Evolutionary conservation across 2,888 invertebrate species (phyloP).

Genomic region (Buathra laborator): DNA sequence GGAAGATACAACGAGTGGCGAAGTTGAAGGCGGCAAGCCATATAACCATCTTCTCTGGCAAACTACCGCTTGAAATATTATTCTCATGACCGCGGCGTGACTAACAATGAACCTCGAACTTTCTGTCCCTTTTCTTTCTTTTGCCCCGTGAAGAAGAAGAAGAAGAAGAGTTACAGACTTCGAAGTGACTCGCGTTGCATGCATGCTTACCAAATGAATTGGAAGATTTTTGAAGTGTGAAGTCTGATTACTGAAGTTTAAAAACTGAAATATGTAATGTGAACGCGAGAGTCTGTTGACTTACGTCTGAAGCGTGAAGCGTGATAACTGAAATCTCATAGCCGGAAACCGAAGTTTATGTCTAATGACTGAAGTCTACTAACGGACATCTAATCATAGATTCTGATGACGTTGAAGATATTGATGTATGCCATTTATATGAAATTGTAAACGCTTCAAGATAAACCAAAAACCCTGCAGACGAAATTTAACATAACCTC

Average conservation of each 20-base stretch:
- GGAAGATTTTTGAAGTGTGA: not conserved
- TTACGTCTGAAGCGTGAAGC: not conserved
- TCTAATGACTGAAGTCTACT: not conserved
- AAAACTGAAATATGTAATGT: not conserved
- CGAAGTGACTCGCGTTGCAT: not conserved
- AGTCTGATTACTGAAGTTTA: not conserved
- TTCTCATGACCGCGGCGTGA: conserved; percentile 74
- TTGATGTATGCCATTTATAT: not conserved
- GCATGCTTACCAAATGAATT: not conserved
- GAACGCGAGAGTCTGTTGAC: not conserved
- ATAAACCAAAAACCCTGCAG: not conserved
- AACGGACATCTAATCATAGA: not conserved
- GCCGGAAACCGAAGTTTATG: not conserved
- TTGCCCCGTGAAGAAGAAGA: conserved; percentile 18
- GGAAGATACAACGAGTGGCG: conserved; percentile 47
- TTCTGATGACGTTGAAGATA: not conserved
- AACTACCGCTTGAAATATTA: conserved; percentile 77
- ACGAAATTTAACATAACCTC: not conserved
- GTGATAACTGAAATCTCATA: not conserved
- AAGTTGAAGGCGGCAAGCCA: conserved; percentile 73
- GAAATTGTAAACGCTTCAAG: not conserved
- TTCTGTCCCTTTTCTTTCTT: conserved; percentile 39
- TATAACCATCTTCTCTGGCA: conserved; percentile 71
- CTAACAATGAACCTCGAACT: conserved; percentile 71
- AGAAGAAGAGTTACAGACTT: not conserved